These are phyloP conservation scores for Antechinus stuartii DNA, from an alignment of 2,113 vertebrate species.

Conservation along the genomic window DNA sequence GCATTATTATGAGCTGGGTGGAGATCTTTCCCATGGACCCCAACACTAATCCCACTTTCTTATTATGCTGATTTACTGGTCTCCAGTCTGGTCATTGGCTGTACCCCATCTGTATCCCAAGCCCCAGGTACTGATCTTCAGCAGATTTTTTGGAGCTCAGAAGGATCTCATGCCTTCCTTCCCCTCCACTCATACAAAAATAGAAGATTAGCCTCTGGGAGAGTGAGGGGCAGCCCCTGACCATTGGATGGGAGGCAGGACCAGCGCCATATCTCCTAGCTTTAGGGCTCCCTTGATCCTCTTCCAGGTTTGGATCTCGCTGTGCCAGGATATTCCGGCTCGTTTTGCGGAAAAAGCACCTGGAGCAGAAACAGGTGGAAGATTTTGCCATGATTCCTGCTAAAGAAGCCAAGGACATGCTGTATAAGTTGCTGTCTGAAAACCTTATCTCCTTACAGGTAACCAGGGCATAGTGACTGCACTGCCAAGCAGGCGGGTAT, in stretches of 20 bases:
- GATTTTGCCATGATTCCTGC: constrained; percentile 99
- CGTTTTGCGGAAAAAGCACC: constrained; percentile 91
- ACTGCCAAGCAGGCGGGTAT: not conserved
- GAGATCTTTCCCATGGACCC: not conserved
- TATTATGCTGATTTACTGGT: not conserved
- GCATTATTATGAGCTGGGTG: constrained; percentile 18
- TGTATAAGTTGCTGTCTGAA: constrained; percentile 94
- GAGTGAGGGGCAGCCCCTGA: not conserved
- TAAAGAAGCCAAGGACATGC: constrained; percentile 98
- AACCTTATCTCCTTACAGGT: constrained; percentile 95
- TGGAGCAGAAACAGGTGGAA: constrained; percentile 99
- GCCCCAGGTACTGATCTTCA: not conserved
- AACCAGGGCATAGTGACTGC: not conserved
- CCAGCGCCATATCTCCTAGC: not conserved
- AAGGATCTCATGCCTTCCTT: not conserved
- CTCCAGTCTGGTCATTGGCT: not conserved
- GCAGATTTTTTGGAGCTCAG: not conserved
- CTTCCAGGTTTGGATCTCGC: constrained; percentile 92
- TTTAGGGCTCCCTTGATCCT: constrained; percentile 22
- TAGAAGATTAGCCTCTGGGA: not conserved
- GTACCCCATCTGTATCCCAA: not conserved
- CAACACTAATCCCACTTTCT: not conserved
- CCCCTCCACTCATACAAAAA: not conserved
- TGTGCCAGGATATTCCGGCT: constrained; percentile 94
- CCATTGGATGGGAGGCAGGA: not conserved